Percentiles rank a stretch among this genome's conserved stretches.
Conservation (phyloP, 2,113 vertebrate genomes). For the Dissostichus mawsoni region DNA sequence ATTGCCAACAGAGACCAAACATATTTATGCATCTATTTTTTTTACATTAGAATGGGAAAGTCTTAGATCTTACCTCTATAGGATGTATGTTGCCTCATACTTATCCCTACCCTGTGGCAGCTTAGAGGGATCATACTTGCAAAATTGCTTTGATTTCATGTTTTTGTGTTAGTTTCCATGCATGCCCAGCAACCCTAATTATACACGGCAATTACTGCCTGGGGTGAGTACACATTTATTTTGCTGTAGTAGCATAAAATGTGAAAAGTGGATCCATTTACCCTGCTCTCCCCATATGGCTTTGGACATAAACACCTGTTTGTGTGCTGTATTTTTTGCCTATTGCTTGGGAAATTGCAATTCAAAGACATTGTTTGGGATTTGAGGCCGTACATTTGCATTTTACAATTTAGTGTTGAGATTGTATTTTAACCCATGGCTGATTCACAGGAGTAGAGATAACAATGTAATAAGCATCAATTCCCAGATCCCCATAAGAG, state of each 20-base stretch:
- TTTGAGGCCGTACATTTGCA: conserved; percentile 8
- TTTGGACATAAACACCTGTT: conserved; percentile 42
- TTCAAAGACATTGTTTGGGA: conserved; percentile 7
- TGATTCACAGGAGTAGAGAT: conserved; percentile 1
- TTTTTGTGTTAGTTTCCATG: conserved; percentile 28
- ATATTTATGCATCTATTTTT: background rate
- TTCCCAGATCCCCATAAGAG: background rate
- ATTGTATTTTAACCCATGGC: background rate
- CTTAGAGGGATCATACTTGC: background rate
- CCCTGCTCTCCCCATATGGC: conserved; percentile 4
- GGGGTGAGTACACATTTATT: conserved; percentile 22
- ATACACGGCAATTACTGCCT: conserved; percentile 30
- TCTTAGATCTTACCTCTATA: background rate
- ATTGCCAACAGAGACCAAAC: conserved; percentile 27
- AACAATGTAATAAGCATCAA: background rate
- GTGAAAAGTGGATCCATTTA: conserved; percentile 11
- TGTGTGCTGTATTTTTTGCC: background rate
- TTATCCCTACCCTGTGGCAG: background rate
- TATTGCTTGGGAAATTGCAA: background rate
- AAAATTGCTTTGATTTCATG: conserved; percentile 28
- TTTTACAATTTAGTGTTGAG: conserved; percentile 3
- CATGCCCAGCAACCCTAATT: conserved; percentile 44
- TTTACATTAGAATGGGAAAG: background rate
- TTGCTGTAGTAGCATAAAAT: conserved; percentile 15
- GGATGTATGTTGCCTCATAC: background rate